Conservation (phyloP, 2,888 invertebrate species). For the Oscheius onirici region DNA sequence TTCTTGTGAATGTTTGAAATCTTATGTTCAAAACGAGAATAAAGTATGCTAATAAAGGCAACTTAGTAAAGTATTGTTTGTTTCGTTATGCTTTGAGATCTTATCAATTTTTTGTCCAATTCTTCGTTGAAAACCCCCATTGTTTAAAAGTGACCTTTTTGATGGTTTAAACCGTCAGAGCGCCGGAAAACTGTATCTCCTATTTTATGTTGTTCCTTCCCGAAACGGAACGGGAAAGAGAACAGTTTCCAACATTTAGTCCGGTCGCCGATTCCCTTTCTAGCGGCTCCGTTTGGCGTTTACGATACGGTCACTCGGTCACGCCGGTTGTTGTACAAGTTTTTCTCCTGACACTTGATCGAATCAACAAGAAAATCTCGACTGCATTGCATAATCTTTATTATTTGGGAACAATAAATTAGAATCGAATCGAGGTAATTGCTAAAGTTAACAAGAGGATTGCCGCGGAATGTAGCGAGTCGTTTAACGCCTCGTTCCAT, state of each 20-base stretch:
- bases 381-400: slow-evolving; percentile 19
- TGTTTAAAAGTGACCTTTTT: slow-evolving; percentile 18
- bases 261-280: slow-evolving; percentile 16
- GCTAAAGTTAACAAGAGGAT: slow-evolving; percentile 27
- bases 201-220: background rate
- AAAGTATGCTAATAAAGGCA: too few relatives aligned
- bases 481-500: slow-evolving; percentile 61
- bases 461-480: slow-evolving; percentile 10
- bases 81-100: too few relatives aligned
- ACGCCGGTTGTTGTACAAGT: background rate
- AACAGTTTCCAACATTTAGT: background rate
- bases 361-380: background rate
- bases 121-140: too few relatives aligned
- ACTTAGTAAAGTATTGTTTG: too few relatives aligned
- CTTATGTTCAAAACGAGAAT: too few relatives aligned
- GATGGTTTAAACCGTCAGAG: background rate
- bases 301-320: slow-evolving; percentile 16
- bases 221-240: background rate
- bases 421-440: slow-evolving; percentile 32
- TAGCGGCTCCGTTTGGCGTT: background rate
- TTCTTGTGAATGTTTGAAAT: too few relatives aligned
- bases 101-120: too few relatives aligned
- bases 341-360: background rate
- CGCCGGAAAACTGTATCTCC: slow-evolving; percentile 15
- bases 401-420: slow-evolving; percentile 29